A percentile compares a stretch with the other conserved stretches of the same genome.
Evolutionary conservation across 2,797 vertebrate genomes (phyloP).

Genomic region (Psittacula echo): DNA sequence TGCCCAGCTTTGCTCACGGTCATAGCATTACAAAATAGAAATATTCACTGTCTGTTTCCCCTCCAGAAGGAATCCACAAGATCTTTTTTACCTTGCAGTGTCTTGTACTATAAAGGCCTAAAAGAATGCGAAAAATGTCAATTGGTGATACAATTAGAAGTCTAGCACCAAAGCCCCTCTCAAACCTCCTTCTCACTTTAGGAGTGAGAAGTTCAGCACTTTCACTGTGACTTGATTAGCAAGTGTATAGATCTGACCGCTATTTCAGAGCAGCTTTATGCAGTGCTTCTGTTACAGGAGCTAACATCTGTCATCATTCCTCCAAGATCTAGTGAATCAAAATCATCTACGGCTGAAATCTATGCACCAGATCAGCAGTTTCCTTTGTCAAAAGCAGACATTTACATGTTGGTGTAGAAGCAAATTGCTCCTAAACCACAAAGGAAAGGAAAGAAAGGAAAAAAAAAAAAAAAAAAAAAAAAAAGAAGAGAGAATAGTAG

Average conservation of each 20-base stretch:
- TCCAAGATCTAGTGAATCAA: background rate
- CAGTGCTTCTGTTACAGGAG: background rate
- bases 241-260: background rate
- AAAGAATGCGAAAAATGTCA: constrained; percentile 23
- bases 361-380: background rate
- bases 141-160: background rate
- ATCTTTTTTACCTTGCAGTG: background rate
- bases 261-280: background rate
- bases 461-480: too few relatives aligned
- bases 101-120: background rate
- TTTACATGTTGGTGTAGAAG: background rate
- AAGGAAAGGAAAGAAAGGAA: background rate
- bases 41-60: background rate
- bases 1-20: background rate
- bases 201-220: background rate
- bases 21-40: background rate
- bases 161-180: constrained; percentile 38
- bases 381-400: background rate
- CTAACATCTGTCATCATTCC: background rate
- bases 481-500: background rate
- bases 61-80: background rate
- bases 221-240: constrained; percentile 27
- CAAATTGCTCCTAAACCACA: constrained; percentile 32
- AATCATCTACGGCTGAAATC: background rate
- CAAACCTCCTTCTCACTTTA: background rate